Evolutionary conservation across 2,888 invertebrate species (phyloP).

Genomic region (Chymomyza caudatula): DNA sequence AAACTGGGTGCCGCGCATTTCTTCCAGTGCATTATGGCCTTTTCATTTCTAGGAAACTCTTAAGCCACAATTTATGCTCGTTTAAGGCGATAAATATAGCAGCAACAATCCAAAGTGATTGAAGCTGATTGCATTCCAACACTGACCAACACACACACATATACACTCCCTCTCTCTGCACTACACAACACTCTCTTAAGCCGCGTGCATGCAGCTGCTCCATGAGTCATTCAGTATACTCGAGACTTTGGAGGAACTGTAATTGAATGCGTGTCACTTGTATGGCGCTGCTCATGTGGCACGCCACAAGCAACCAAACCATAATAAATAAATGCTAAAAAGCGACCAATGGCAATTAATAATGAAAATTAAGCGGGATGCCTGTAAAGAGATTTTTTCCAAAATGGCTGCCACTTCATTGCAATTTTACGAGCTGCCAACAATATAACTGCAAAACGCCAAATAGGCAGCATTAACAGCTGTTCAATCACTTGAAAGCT

Average conservation of each 20-base stretch:
- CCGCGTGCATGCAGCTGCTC: conserved; percentile 1
- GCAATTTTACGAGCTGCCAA: conserved; percentile 55
- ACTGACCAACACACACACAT: conserved; percentile 3
- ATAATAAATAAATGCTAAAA: conserved; percentile 53
- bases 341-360: conserved; percentile 54
- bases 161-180: neutral
- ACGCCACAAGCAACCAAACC: conserved; percentile 21
- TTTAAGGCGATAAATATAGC: conserved; percentile 74
- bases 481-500: conserved; percentile 13
- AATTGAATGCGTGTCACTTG: conserved; percentile 66
- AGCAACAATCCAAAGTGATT: conserved; percentile 51
- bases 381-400: conserved; percentile 19
- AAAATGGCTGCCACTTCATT: conserved; percentile 59
- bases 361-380: conserved; percentile 25
- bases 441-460: conserved; percentile 4
- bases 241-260: conserved; percentile 21
- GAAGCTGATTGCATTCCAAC: conserved; percentile 67
- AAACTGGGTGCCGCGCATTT: conserved; percentile 9
- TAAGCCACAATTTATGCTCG: conserved; percentile 75
- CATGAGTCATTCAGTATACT: conserved; percentile 47
- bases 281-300: conserved; percentile 45
- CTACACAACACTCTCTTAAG: neutral
- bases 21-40: conserved; percentile 36
- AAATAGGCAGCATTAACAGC: conserved; percentile 2
- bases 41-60: conserved; percentile 72